phyloP scores from a whole-genome alignment of 2,888 invertebrate species.

The Lasioglossum figueresi region DNA sequence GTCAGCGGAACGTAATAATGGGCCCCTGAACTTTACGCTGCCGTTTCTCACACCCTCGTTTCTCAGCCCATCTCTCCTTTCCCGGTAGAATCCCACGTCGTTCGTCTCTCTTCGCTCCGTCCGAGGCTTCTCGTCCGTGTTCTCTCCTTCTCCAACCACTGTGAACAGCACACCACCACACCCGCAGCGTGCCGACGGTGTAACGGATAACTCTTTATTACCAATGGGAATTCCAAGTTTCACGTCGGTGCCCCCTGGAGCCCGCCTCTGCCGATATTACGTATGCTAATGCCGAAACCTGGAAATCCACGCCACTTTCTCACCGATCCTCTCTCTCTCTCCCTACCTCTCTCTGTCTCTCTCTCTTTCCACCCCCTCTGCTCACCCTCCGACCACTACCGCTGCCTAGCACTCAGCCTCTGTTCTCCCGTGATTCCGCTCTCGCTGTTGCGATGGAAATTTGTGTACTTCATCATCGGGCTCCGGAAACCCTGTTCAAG shows the following conservation, averaged over 20 bases:
- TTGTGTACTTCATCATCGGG: constrained; percentile 34
- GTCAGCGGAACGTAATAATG: constrained; percentile 67
- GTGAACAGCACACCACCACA: background rate
- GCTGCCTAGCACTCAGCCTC: background rate
- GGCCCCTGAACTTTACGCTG: constrained; percentile 61
- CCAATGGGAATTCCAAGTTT: constrained; percentile 75
- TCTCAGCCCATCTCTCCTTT: constrained; percentile 26
- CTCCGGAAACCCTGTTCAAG: background rate
- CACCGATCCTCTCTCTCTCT: constrained; percentile 27
- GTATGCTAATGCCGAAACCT: constrained; percentile 74
- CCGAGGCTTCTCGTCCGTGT: constrained; percentile 27
- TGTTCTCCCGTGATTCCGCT: constrained; percentile 27
- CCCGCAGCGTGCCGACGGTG: constrained; percentile 35
- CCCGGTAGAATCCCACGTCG: constrained; percentile 26
- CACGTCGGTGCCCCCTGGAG: constrained; percentile 53
- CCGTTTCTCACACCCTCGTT: constrained; percentile 53
- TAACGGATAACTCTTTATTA: constrained; percentile 74
- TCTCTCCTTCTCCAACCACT: constrained; percentile 25
- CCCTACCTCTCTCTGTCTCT: background rate
- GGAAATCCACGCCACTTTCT: constrained; percentile 67
- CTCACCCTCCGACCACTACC: background rate
- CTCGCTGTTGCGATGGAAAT: constrained; percentile 31
- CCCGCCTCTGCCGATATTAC: constrained; percentile 70
- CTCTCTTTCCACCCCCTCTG: background rate
- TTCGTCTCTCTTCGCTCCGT: constrained; percentile 27